Evolutionary conservation across 1,140 invertebrate genomes (phyloP).

Genomic region (Philaenus spumarius): DNA sequence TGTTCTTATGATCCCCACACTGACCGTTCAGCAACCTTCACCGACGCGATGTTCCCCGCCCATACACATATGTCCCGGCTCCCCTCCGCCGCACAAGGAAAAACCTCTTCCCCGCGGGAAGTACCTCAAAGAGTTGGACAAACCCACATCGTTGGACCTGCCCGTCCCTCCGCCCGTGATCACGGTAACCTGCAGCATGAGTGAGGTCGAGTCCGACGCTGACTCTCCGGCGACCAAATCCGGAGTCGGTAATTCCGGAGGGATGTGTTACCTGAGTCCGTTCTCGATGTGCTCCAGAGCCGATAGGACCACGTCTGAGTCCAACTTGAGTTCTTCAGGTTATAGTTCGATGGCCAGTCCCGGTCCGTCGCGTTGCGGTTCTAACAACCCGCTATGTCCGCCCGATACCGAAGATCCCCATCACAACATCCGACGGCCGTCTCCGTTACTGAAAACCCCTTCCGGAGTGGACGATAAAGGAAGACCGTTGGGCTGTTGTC

Average conservation of each 20-base stretch:
- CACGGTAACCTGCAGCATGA: constrained; percentile 64
- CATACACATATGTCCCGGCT: constrained; percentile 42
- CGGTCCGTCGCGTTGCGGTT: constrained; percentile 65
- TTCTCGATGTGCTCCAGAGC: constrained; percentile 60
- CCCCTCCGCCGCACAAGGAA: constrained; percentile 49
- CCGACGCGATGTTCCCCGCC: constrained; percentile 42
- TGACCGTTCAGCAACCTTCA: constrained; percentile 53
- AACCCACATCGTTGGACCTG: constrained; percentile 55
- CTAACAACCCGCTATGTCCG: constrained; percentile 64
- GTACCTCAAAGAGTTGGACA: constrained; percentile 47
- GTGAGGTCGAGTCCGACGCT: constrained; percentile 62
- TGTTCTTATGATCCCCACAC: constrained; percentile 49
- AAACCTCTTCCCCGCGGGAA: constrained; percentile 9
- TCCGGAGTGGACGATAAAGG: constrained; percentile 37
- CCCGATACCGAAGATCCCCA: constrained; percentile 60
- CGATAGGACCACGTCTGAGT: constrained; percentile 66
- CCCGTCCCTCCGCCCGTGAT: constrained; percentile 59
- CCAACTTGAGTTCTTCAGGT: constrained; percentile 72
- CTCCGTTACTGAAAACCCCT: constrained; percentile 46
- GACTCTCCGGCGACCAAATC: constrained; percentile 39
- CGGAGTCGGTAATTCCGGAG: constrained; percentile 30
- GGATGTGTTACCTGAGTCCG: constrained; percentile 67
- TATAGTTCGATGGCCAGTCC: constrained; percentile 76
- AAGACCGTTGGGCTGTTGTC: constrained; percentile 32
- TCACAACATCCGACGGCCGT: constrained; percentile 42